These are phyloP conservation scores for Valencia hispanica DNA, from an alignment of 2,797 vertebrate genomes.

Conservation along the genomic window DNA sequence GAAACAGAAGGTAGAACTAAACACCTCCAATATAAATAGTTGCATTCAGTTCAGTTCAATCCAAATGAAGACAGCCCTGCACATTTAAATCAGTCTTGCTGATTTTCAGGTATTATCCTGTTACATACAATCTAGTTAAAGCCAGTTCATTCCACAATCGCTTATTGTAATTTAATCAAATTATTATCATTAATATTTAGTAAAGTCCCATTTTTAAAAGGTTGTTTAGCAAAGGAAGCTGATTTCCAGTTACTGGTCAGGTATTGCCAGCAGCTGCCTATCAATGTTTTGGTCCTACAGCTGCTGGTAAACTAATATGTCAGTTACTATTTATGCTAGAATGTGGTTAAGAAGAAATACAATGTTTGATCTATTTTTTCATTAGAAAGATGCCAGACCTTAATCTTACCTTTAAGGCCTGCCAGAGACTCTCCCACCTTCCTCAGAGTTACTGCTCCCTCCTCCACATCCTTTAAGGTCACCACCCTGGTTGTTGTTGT, in stretches of 20 bases:
- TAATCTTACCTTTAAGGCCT: conserved; percentile 88
- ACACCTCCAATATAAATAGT: background rate
- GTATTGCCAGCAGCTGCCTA: background rate
- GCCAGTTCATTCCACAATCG: background rate
- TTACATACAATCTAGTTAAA: background rate
- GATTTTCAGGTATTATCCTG: background rate
- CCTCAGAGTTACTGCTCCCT: conserved; percentile 90
- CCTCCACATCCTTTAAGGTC: conserved; percentile 93
- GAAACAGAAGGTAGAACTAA: background rate
- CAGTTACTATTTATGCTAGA: background rate
- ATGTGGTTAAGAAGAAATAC: background rate
- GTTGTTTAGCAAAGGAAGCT: background rate
- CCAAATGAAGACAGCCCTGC: background rate
- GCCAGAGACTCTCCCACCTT: conserved; percentile 95
- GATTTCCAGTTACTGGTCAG: background rate
- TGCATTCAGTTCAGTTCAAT: background rate
- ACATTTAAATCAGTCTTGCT: background rate
- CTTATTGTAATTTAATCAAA: background rate
- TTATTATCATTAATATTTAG: background rate
- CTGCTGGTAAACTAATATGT: background rate
- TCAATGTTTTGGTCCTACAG: background rate
- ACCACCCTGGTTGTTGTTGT: conserved; percentile 75
- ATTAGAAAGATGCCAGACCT: background rate
- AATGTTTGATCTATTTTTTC: background rate
- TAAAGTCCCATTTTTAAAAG: background rate